Evolutionary conservation across 2,113 vertebrate species (phyloP).

Genomic region (Epinephelus cyanopodus): DNA sequence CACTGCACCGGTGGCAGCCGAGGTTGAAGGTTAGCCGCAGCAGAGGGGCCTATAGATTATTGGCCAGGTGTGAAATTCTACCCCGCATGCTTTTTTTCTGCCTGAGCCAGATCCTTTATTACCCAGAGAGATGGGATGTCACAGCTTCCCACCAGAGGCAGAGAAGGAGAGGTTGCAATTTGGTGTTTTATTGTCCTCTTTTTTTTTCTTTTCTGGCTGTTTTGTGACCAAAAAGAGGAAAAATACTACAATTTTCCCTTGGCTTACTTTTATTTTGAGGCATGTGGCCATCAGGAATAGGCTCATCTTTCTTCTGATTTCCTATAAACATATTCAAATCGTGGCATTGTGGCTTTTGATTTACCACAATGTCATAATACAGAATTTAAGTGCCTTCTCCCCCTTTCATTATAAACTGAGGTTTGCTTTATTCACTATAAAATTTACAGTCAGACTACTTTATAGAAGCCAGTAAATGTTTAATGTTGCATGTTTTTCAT

Average conservation of each 20-base stretch:
- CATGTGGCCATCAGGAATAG: slow-evolving; percentile 12
- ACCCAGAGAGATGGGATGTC: slow-evolving; percentile 74
- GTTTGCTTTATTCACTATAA: slow-evolving; percentile 26
- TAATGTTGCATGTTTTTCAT: neutral
- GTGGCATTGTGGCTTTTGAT: slow-evolving; percentile 60
- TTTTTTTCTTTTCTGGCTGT: slow-evolving; percentile 14
- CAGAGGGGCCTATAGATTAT: slow-evolving; percentile 80
- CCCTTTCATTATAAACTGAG: slow-evolving; percentile 30
- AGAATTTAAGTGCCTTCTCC: slow-evolving; percentile 25
- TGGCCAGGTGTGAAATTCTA: slow-evolving; percentile 85
- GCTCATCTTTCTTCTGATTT: slow-evolving; percentile 22
- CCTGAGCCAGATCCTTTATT: slow-evolving; percentile 78
- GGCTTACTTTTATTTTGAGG: slow-evolving; percentile 10
- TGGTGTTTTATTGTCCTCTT: slow-evolving; percentile 61
- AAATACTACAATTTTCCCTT: slow-evolving; percentile 7
- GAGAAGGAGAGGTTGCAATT: slow-evolving; percentile 68
- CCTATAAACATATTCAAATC: slow-evolving; percentile 41
- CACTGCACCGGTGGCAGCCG: slow-evolving; percentile 81
- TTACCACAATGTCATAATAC: slow-evolving; percentile 39
- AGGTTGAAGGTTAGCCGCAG: slow-evolving; percentile 80
- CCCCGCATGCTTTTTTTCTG: slow-evolving; percentile 71
- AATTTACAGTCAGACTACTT: neutral
- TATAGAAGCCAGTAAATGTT: neutral
- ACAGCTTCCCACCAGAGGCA: slow-evolving; percentile 69
- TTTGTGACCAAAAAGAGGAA: slow-evolving; percentile 23